Base-by-base conservation (phyloP, 2,113 vertebrate species). In the Nansenia antarctica region DNA sequence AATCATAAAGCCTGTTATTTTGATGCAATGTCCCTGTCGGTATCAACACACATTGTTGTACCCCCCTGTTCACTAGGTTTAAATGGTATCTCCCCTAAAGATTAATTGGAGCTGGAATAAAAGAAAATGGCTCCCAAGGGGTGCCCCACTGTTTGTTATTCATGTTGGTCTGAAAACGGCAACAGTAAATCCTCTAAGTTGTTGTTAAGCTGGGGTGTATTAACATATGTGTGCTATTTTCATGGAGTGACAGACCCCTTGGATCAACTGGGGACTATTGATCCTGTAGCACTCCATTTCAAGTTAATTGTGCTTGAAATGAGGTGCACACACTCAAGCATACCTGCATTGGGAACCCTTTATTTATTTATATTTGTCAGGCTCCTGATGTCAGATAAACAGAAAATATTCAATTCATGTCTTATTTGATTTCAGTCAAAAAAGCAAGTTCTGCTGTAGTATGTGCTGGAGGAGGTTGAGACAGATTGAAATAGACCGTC, bases 281-380 rank as follows among this genome's bases (percentile, higher is more conserved):
- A 94, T 94, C 92, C 87, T 87, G 87, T 88, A 91, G 88, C 87
- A 90, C 89, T 92, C 91, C 90, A 94, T 93, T 94, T 93, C 90
- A 91, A 92, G 90, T 93, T 93, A 93, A 94, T 92, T 92, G 91
- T 90, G 91, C 92, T 93, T 94, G 91, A 93, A 94, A 94, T 94
- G 91, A 94, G 92, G 90, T 91, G 82, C 89, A 87, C 85, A 91
- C 87, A 88, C 81, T 88, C 85, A 76, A 84, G 86, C 82, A 86
- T 90, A 91, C 88, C 90, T 91, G 88, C 88, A 83, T 82, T 69
- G 81, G 82, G 82, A 90, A 89, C 80, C 80, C 70, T 87, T 90
- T 90, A 90, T 92, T 89, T 89, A 91, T 89, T 90, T 89, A 91
- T 90, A 87, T 91, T 84, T 90, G 81, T 80, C 77, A 80, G 74